These are phyloP conservation scores for Stegana nigrithorax DNA, from an alignment of 2,888 invertebrate species.

Conservation along the genomic window DNA sequence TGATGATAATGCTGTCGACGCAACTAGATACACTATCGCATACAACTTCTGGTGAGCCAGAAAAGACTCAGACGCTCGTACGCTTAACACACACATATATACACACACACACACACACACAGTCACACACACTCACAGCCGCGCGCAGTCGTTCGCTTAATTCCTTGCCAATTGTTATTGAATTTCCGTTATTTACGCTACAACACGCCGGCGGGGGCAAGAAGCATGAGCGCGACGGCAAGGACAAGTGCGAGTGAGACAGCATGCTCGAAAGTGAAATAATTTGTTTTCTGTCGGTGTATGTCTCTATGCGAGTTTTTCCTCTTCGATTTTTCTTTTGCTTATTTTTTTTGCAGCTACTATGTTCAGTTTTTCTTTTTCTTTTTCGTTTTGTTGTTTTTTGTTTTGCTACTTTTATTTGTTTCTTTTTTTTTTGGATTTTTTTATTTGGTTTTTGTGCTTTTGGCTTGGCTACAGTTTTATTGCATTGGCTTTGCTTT, in stretches of 20 bases:
- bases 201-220: too few relatives aligned
- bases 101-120: too few relatives aligned
- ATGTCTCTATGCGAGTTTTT: background rate
- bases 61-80: too few relatives aligned
- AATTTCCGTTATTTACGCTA: too few relatives aligned
- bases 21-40: too few relatives aligned
- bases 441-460: constrained; percentile 6
- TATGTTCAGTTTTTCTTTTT: constrained; percentile 8
- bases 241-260: background rate
- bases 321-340: background rate
- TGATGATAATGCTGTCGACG: constrained; percentile 20
- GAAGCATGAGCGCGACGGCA: too few relatives aligned
- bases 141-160: too few relatives aligned
- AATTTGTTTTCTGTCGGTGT: background rate
- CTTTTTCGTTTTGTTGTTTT: constrained; percentile 14
- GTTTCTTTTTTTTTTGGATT: constrained; percentile 12
- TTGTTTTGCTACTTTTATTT: constrained; percentile 13
- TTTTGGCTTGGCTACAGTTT: background rate
- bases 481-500: constrained; percentile 7
- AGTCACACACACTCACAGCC: too few relatives aligned
- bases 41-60: too few relatives aligned
- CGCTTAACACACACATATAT: too few relatives aligned
- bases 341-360: background rate
- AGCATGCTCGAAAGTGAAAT: background rate
- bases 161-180: constrained; percentile 53